A percentile compares a stretch with the other conserved stretches of the same genome.
phyloP scores from a whole-genome alignment of 1,140 invertebrate species.

The Charaxes varanes region DNA sequence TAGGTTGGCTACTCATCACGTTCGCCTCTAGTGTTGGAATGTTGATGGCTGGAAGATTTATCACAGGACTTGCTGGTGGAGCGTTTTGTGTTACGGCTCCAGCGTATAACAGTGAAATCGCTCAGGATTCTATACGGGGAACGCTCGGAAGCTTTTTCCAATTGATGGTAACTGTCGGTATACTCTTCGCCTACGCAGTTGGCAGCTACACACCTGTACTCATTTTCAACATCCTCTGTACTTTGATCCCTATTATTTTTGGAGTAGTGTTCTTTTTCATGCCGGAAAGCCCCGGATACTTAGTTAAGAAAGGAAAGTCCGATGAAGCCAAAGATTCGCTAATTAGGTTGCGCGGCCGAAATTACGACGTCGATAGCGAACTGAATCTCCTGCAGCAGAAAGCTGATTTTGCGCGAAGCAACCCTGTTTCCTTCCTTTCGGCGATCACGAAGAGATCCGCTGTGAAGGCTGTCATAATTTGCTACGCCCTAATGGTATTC shows the following conservation, averaged over 20 bases:
- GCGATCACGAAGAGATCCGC: conserved; percentile 77
- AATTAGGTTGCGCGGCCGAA: conserved; percentile 77
- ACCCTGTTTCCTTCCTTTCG: conserved; percentile 70
- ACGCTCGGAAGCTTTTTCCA: conserved; percentile 86
- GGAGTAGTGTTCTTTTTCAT: conserved; percentile 82
- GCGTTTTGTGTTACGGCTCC: conserved; percentile 85
- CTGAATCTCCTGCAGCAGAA: conserved; percentile 76
- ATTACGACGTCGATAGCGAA: conserved; percentile 78
- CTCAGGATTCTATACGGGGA: conserved; percentile 85
- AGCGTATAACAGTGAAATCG: conserved; percentile 88
- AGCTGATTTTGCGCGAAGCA: conserved; percentile 72
- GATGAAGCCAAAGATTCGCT: conserved; percentile 79
- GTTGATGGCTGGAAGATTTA: conserved; percentile 83
- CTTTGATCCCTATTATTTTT: conserved; percentile 79
- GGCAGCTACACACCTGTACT: conserved; percentile 77
- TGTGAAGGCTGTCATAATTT: conserved; percentile 82
- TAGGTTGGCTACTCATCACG: conserved; percentile 86
- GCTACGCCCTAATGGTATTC: conserved; percentile 86
- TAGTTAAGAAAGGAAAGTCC: conserved; percentile 76
- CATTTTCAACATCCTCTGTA: conserved; percentile 80
- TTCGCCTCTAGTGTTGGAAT: conserved; percentile 79
- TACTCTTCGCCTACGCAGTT: conserved; percentile 80
- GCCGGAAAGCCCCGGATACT: conserved; percentile 84
- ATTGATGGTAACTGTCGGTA: conserved; percentile 84
- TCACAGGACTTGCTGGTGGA: conserved; percentile 83